phyloP scores from a whole-genome alignment of 2,797 vertebrate species.

The Manis javanica region DNA sequence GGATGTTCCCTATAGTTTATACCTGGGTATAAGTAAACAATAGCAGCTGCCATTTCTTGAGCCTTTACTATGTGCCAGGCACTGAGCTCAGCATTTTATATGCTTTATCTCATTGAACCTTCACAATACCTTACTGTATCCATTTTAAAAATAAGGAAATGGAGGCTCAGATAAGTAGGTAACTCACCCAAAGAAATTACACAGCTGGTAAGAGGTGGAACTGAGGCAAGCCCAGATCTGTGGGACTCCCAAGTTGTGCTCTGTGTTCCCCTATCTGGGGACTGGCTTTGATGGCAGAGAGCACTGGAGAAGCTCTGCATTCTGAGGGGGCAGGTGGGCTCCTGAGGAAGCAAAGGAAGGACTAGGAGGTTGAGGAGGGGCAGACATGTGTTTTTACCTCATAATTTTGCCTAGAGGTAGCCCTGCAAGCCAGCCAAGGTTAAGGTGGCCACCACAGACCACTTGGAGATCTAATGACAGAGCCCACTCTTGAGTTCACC shows the following conservation, averaged over 20 bases:
- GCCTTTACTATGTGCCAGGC: slow-evolving; percentile 27
- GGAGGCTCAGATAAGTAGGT: background rate
- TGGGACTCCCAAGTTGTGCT: background rate
- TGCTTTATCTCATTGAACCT: slow-evolving; percentile 26
- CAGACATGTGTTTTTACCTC: background rate
- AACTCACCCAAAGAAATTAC: slow-evolving; percentile 23
- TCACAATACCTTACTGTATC: background rate
- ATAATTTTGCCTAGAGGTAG: slow-evolving; percentile 6
- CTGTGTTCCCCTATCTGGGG: background rate
- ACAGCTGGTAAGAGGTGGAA: background rate
- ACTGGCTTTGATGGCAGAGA: slow-evolving; percentile 23
- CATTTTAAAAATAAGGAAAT: slow-evolving; percentile 41
- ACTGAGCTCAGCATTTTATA: background rate
- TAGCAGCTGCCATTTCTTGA: slow-evolving; percentile 39
- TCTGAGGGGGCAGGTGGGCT: background rate
- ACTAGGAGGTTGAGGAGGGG: background rate
- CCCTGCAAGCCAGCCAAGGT: background rate
- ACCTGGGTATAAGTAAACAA: background rate
- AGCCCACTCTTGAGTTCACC: background rate
- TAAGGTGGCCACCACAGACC: background rate
- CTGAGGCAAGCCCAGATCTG: background rate
- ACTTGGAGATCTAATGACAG: slow-evolving; percentile 30
- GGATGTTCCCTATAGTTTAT: slow-evolving; percentile 24
- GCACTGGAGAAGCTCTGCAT: background rate
- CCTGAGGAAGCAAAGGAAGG: background rate